Conservation (phyloP, 1,140 invertebrate species). For the Pachyrhynchus sulphureomaculatus region DNA sequence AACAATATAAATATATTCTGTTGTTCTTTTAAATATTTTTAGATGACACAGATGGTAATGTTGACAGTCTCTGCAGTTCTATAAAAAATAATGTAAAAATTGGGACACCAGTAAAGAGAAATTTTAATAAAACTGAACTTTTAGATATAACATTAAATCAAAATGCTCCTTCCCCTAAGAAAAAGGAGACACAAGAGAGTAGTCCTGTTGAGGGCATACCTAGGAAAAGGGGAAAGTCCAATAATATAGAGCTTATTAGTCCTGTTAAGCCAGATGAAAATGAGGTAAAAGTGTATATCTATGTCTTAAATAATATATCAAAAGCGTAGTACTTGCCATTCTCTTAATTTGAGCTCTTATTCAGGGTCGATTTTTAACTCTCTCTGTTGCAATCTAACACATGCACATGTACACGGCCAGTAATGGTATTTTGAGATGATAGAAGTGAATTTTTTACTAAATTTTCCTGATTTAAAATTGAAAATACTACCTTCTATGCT, state of each 20-base stretch:
- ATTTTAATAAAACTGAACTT: background rate
- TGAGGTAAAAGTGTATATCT: background rate
- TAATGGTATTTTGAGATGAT: too few species aligned
- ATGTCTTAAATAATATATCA: too few species aligned
- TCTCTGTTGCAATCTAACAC: too few species aligned
- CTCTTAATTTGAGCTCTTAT: too few species aligned
- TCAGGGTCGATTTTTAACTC: too few species aligned
- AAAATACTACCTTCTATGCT: too few species aligned
- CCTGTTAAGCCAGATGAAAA: conserved; percentile 10
- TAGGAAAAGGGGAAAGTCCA: background rate
- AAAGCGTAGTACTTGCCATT: too few species aligned
- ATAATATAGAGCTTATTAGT: background rate
- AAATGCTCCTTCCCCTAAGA: background rate
- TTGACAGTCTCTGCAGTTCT: conserved; percentile 1
- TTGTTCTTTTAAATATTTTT: too few species aligned
- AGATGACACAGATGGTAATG: background rate
- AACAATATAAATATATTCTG: too few species aligned
- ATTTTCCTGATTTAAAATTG: too few species aligned
- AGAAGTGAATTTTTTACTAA: too few species aligned
- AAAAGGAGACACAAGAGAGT: background rate
- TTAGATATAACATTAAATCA: background rate
- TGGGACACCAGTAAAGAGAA: conserved; percentile 7
- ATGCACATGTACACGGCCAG: too few species aligned
- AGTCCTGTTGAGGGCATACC: background rate
- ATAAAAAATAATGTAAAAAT: background rate